Base-by-base conservation (phyloP, 2,797 vertebrate species). In the Hylomyscus alleni region DNA sequence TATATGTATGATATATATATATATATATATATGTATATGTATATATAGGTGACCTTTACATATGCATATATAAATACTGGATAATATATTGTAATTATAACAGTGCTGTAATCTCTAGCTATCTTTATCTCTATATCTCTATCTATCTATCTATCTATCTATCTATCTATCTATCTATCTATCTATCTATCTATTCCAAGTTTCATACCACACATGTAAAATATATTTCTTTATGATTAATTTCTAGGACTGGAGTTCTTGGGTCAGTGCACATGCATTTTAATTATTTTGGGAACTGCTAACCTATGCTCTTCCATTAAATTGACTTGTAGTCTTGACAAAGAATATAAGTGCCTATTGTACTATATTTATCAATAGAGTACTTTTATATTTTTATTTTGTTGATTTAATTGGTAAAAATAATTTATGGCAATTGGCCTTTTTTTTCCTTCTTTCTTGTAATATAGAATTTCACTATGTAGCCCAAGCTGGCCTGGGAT, bases 171-270 rank as follows among this genome's bases (percentile, higher is more conserved):
- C 6, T 72, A n/a, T n/a, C 13, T 67, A 34, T 65, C 10, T 65
- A 31, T 65, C 12, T 67, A 15, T 19, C 90, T 88, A 80, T 69
- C 56, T 37, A 69, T 2, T 37, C 82, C n/a, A 11, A 19, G 5
- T 91, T 93, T 95, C 34, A 95, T 91, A 89, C 89, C 80, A 76
- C 80, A 76, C 44, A 76, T 84, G 7, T 93, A 90, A 83, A 95
- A 89, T 40, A 91, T 94, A 87, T 91, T 94, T 95, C 19, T 94
- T 95, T 92, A 88, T 58, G 31, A 88, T 89, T 62, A 88, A 85
- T 58, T 83, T 22, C 54, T 94, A 83, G 58, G 84, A 93, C 78
- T 72, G 73, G 47, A 56, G 34, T 72, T 72, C n/a, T 37, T 72
- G n/a, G 67, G n/a, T 72, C 17, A 20, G 7, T 37, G 67, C 34